These are phyloP conservation scores for Catocala fraxini DNA, from an alignment of 2,888 invertebrate genomes.

Conservation along the genomic window DNA sequence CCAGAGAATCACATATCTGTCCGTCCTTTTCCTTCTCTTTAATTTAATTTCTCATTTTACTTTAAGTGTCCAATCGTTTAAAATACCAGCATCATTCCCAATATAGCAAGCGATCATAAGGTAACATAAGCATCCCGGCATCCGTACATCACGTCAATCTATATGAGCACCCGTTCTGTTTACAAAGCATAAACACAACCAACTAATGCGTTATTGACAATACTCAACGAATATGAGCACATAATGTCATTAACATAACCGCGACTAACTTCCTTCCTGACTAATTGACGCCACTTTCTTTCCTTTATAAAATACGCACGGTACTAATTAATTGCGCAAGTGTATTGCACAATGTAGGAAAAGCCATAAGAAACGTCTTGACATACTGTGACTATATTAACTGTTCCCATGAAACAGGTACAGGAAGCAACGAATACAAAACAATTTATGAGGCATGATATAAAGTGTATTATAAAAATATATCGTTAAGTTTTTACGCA, in stretches of 20 bases:
- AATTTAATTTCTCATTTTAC: too few species aligned
- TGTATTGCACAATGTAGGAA: conserved; percentile 46
- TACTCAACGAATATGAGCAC: conserved; percentile 8
- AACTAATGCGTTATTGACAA: conserved; percentile 15
- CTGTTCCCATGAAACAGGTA: conserved; percentile 13
- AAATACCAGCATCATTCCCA: too few species aligned
- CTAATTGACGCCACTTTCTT: conserved; percentile 50
- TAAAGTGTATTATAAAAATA: too few species aligned
- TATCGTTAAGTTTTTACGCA: too few species aligned
- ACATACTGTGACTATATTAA: conserved; percentile 27
- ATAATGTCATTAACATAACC: conserved; percentile 29
- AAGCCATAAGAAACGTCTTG: conserved; percentile 38
- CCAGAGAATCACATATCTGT: too few species aligned
- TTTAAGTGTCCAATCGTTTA: too few species aligned
- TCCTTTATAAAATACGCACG: conserved; percentile 44
- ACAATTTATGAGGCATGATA: too few species aligned
- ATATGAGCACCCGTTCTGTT: too few species aligned
- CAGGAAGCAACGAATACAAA: background rate
- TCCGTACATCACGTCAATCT: too few species aligned
- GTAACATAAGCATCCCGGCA: too few species aligned
- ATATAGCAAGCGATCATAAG: too few species aligned
- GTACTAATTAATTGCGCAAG: conserved; percentile 44
- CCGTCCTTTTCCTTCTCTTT: too few species aligned
- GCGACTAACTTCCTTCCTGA: conserved; percentile 46
- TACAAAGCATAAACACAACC: conserved; percentile 1